Percentiles rank a stretch among this genome's conserved stretches.
These are phyloP conservation scores for Craseonycteris thonglongyai DNA, from an alignment of 2,113 vertebrate genomes.

Conservation along the genomic window DNA sequence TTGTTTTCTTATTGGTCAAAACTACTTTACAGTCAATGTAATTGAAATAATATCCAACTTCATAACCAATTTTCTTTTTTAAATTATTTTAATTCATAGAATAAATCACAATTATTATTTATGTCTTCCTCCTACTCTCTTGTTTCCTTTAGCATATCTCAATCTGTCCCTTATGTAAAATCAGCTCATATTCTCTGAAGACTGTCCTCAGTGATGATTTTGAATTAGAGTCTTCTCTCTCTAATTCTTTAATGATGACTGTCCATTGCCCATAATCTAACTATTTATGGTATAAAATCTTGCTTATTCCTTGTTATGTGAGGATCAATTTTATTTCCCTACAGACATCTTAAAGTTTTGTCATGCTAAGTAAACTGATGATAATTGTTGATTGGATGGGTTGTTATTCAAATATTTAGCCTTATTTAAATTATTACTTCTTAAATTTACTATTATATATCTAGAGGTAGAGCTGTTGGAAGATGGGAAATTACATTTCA, in stretches of 20 bases:
- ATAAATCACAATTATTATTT: background rate
- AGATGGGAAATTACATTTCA: background rate
- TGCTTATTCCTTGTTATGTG: background rate
- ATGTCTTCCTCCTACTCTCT: background rate
- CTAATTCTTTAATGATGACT: background rate
- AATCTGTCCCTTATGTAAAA: background rate
- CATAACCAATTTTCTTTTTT: background rate
- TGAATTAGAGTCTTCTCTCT: background rate
- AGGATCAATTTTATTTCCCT: background rate
- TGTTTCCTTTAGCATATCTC: background rate
- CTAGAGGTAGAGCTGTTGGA: background rate
- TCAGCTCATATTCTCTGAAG: background rate
- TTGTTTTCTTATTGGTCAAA: background rate
- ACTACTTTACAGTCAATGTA: background rate
- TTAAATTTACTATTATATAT: background rate
- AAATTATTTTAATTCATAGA: background rate
- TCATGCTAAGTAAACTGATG: background rate
- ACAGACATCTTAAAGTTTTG: background rate
- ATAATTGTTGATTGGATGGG: background rate
- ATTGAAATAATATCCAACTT: background rate
- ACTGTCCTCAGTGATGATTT: background rate
- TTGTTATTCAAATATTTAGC: background rate
- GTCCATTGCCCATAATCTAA: background rate
- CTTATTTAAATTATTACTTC: background rate
- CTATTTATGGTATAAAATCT: background rate